Conservation (phyloP, 2,888 invertebrate genomes). For the Drosophila borealis region DNA sequence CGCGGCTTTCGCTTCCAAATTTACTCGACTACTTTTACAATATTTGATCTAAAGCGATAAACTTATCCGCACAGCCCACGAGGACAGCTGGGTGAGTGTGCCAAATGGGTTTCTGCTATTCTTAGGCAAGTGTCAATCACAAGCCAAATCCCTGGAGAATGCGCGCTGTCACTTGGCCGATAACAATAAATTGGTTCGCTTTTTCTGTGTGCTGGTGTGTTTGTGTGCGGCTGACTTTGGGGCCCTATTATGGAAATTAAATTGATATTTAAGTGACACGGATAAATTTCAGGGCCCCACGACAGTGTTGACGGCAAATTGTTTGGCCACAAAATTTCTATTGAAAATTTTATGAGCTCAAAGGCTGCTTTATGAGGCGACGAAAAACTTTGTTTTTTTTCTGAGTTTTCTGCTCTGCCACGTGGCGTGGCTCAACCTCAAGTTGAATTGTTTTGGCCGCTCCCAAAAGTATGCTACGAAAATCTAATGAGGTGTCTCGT, state of each 20-base stretch:
- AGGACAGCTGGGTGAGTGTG: background rate
- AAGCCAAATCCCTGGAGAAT: constrained; percentile 60
- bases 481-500: constrained; percentile 60
- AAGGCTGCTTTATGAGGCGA: constrained; percentile 52
- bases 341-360: constrained; percentile 78
- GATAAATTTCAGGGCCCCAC: constrained; percentile 63
- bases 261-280: constrained; percentile 81
- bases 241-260: constrained; percentile 81
- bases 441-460: constrained; percentile 54
- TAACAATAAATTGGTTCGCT: constrained; percentile 68
- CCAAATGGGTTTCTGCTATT: constrained; percentile 33
- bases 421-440: constrained; percentile 23
- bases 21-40: constrained; percentile 51
- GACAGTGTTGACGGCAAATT: constrained; percentile 72
- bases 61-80: constrained; percentile 19
- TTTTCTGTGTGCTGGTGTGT: constrained; percentile 24
- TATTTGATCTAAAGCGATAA: constrained; percentile 66
- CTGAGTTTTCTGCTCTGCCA: constrained; percentile 16
- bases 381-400: constrained; percentile 36
- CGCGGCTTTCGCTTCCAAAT: constrained; percentile 19
- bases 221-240: constrained; percentile 39
- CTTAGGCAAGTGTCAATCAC: constrained; percentile 76
- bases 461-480: constrained; percentile 50
- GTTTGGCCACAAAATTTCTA: constrained; percentile 60
- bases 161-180: constrained; percentile 60